A percentile compares a stretch with the other conserved stretches of the same genome.
Conservation (phyloP, 92 coral and sea anemone species). For the Chrysogorgia sp. region DNA sequence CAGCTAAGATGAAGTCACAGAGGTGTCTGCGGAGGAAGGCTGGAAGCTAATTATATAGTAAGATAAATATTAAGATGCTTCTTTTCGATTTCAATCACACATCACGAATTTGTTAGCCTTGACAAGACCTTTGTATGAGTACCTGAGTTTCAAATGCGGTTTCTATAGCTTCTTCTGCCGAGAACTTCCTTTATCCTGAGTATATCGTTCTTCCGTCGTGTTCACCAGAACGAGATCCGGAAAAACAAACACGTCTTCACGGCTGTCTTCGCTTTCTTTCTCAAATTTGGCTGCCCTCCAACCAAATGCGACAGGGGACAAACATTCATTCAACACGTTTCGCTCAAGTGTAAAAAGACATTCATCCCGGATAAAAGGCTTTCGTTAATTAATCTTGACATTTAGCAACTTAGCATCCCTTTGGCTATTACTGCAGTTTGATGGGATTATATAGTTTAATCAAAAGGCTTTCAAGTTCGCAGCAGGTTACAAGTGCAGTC, state of each 20-base stretch:
- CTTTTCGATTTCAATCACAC: too few species aligned
- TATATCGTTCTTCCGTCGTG: too few species aligned
- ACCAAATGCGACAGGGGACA: not conserved
- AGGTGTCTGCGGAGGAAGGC: too few species aligned
- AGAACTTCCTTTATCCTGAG: too few species aligned
- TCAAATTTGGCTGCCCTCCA: conserved; percentile 12
- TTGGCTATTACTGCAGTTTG: conserved; percentile 24
- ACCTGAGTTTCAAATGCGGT: too few species aligned
- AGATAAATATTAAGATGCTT: too few species aligned
- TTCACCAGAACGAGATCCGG: too few species aligned
- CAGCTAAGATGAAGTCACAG: too few species aligned
- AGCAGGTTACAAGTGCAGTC: not conserved
- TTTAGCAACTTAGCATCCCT: conserved; percentile 34
- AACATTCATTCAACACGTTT: conserved; percentile 29
- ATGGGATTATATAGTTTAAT: conserved; percentile 34
- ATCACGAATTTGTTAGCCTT: too few species aligned
- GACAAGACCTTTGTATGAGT: too few species aligned
- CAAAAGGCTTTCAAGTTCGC: conserved; percentile 10
- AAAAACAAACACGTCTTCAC: not conserved
- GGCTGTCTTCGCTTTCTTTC: not conserved
- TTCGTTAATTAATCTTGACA: conserved; percentile 29
- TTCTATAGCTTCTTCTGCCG: too few species aligned
- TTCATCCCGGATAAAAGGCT: conserved; percentile 28
- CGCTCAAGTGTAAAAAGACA: conserved; percentile 23
- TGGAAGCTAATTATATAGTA: too few species aligned